Evolutionary conservation across 2,888 invertebrate species (phyloP).

Genomic region (Patella ulyssiponensis): DNA sequence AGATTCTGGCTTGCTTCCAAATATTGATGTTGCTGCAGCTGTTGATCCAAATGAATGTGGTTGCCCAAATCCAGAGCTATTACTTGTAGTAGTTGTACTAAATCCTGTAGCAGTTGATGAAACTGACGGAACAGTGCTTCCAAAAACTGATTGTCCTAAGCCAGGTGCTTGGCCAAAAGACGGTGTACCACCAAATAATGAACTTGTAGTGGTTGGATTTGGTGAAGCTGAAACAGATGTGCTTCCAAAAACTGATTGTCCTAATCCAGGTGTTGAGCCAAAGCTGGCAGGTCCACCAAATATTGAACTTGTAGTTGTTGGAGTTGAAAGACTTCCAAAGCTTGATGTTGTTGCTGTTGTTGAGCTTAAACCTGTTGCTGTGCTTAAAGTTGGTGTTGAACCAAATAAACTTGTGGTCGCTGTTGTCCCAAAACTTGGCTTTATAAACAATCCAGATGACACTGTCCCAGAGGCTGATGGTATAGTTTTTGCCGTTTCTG

Average conservation of each 20-base stretch:
- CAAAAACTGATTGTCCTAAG: conserved; percentile 8
- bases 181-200: not conserved
- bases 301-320: conserved; percentile 11
- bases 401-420: conserved; percentile 8
- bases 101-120: conserved; percentile 19
- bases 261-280: conserved; percentile 18
- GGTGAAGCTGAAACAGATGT: conserved; percentile 32
- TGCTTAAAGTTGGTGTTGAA: conserved; percentile 3
- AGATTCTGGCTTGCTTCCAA: conserved; percentile 10
- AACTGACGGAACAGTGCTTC: conserved; percentile 14
- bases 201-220: conserved; percentile 11
- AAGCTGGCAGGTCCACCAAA: conserved; percentile 27
- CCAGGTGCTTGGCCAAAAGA: conserved; percentile 28
- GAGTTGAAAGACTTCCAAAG: not conserved
- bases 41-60: conserved; percentile 30
- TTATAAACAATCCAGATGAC: conserved; percentile 33
- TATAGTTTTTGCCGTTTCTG: conserved; percentile 17
- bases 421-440: conserved; percentile 16
- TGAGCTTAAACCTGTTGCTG: conserved; percentile 11
- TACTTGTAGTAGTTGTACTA: conserved; percentile 21
- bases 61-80: not conserved
- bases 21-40: not conserved
- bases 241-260: conserved; percentile 16
- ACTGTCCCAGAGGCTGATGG: conserved; percentile 33
- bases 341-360: conserved; percentile 14